Evolutionary conservation across 2,888 invertebrate species (phyloP).

Genomic region (Epinotia bilunana): DNA sequence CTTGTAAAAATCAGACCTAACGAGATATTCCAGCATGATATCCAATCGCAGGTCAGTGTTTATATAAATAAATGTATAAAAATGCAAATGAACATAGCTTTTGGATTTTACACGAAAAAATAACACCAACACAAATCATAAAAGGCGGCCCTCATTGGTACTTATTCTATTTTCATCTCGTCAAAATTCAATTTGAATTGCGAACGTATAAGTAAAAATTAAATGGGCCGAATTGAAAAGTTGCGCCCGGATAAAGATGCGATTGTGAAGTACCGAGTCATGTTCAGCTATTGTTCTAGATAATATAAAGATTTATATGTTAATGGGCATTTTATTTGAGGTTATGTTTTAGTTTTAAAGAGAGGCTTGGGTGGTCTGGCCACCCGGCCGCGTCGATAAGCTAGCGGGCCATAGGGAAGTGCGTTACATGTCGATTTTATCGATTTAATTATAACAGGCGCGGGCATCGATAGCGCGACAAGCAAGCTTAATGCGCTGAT

Average conservation of each 20-base stretch:
- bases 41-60: not conserved
- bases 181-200: constrained; percentile 26
- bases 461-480: constrained; percentile 40
- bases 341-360: constrained; percentile 52
- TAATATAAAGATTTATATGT: constrained; percentile 55
- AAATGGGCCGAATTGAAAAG: constrained; percentile 23
- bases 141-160: not conserved
- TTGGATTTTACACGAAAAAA: constrained; percentile 7
- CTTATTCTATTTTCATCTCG: constrained; percentile 22
- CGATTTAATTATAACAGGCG: constrained; percentile 71
- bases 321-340: constrained; percentile 69
- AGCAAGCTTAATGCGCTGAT: constrained; percentile 42
- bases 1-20: constrained; percentile 4
- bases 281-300: constrained; percentile 59
- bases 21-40: not conserved
- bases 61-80: constrained; percentile 19
- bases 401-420: constrained; percentile 61
- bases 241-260: constrained; percentile 16
- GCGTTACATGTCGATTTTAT: constrained; percentile 72
- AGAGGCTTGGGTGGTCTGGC: constrained; percentile 69
- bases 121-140: constrained; percentile 4
- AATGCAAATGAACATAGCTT: not conserved
- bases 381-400: constrained; percentile 65
- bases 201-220: constrained; percentile 21
- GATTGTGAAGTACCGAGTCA: constrained; percentile 40